Evolutionary conservation across 2,113 vertebrate genomes (phyloP), one percentile per base, ranked within the genome.

Genomic region (Apodemus sylvaticus): DNA sequence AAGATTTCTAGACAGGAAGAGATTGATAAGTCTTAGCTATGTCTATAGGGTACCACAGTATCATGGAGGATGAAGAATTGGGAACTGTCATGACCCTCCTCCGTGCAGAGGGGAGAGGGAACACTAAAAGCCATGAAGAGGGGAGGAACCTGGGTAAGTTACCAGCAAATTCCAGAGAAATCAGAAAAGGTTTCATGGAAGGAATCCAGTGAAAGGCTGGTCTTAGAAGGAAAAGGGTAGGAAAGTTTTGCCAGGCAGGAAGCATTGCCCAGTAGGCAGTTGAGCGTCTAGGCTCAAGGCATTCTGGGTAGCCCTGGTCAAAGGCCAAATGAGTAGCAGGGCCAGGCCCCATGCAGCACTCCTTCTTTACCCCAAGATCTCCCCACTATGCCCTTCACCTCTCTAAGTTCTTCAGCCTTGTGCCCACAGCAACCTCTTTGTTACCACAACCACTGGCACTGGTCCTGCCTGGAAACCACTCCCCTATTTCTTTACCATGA

Each of bases 271-370:
- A 39, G 48, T n/a, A 5, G 26, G 29, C 11, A 12, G n/a, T 45
- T 58, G 34, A 70, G 68, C 24, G 4, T 12, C 31, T 68, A 64
- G n/a, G 13, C 79, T 66, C 73, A 31, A 77, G 88, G 66, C 53
- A 39, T 71, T 24, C 34, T 71, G 22, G 10, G 22, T 24, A 29
- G 39, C 39, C 36, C 66, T 60, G 31, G n/a, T n/a, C 22, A 36
- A 81, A 51, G 86, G 39, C 31, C 16, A 73, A 34, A 51, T 2
- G 48, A 48, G 22, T 17, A 70, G 5, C 22, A 53, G 22, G 31
- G 39, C 17, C 31, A 19, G 55, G n/a, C 17, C 2, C 12, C 7
- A 66, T 9, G 39, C 20, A 26, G 81, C 0, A 0, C 73, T n/a
- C 34, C 55, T 58, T 0, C 51, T 66, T 31, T 7, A 6, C 17